These are phyloP conservation scores for Pipra filicauda DNA, from an alignment of 2,113 vertebrate genomes.

Conservation along the genomic window DNA sequence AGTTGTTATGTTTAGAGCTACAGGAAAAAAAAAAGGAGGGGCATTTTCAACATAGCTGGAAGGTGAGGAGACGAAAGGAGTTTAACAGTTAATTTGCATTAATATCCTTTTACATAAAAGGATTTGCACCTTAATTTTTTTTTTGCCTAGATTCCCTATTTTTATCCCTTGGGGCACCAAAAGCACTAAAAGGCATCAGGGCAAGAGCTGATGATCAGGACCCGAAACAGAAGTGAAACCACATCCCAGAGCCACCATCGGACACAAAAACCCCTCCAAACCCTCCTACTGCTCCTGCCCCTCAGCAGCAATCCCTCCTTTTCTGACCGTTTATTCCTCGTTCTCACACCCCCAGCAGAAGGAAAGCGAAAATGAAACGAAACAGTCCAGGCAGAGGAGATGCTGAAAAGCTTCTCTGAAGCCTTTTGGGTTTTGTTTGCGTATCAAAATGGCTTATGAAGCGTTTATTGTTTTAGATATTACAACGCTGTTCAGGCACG, in stretches of 20 bases:
- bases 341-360: background rate
- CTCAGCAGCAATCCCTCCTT: background rate
- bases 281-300: background rate
- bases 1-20: background rate
- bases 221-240: background rate
- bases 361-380: rapidly evolving
- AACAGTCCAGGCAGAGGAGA: background rate
- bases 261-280: rapidly evolving
- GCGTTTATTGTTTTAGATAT: rapidly evolving
- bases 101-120: background rate
- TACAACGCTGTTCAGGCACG: rapidly evolving
- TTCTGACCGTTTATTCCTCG: background rate
- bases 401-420: background rate
- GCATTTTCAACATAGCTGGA: background rate
- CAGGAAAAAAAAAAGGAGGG: rapidly evolving
- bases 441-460: background rate
- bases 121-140: background rate
- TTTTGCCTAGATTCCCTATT: background rate
- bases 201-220: background rate
- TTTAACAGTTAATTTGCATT: background rate
- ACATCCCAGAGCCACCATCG: background rate
- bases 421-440: background rate
- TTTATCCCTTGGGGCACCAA: background rate
- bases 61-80: background rate
- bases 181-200: background rate